Evolutionary conservation across 1,140 invertebrate species (phyloP), one percentile per base, ranked within the genome.

Genomic region (Triops longicaudatus): DNA sequence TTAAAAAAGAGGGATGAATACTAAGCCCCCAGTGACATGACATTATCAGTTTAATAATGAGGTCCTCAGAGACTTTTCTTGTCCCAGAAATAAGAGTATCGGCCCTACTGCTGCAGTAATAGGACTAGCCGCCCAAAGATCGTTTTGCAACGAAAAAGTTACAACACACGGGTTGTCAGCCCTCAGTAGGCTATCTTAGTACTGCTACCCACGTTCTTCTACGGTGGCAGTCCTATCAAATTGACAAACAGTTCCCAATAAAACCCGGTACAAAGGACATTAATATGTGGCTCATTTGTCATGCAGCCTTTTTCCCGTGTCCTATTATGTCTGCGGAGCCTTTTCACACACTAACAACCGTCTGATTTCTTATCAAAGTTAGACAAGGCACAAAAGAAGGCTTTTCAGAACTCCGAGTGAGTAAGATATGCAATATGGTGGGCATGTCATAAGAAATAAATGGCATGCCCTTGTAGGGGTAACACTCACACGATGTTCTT

Each of bases 301-400:
- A 63, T 63, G 50, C 50, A 63, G 22, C 50, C 22, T 63, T 63
- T 63, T 63, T 63, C 22, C 43, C 17, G 22, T 17, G n/a, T 63
- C 17, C 50, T 63, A 37, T 37, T 37, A 37, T 37, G 31, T 63
- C 50, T 22, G 50, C 6, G 22, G 14, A 63, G 50, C 10, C 50
- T 9, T 22, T n/a, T 22, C 14, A 22, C 50, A 4, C 50, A 63
- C 50, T 63, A 63, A 63, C 31, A 37, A 37, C 31, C 6, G 50
- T 63, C 14, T 63, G 50, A 63, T 63, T 63, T 63, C 50, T 26
- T 77, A 28, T 77, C 26, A 73, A 41, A 7, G 11, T 77, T 41
- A 31, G 26, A 63, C 74, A 73, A 37, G 26, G 31, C n/a, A 22
- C 44, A 76, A 76, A 63, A 71, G 75, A 76, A 44, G 26, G 26